Base-by-base conservation (phyloP, 2,113 vertebrate genomes). In the Boleophthalmus pectinirostris region DNA sequence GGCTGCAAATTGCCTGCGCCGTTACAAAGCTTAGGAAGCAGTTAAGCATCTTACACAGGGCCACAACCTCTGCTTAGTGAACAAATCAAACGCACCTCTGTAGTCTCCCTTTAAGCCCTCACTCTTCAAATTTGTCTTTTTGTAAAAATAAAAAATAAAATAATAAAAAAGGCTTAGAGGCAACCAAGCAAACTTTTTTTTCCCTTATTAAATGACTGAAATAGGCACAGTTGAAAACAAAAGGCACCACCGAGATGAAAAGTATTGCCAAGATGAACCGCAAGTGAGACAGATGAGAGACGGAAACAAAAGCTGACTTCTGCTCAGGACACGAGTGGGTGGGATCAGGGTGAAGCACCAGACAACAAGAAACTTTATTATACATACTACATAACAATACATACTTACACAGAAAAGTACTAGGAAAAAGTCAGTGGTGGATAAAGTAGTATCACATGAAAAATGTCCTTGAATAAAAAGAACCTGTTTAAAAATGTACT, bases 251-350 rank as follows among this genome's bases (percentile, higher is more conserved):
- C 73, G 18, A 68, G 73, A 80, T 79, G 78, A 77, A 72, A 72
- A 43, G 70, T 43, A 12, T 72, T 71, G 81, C 69, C 86, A 84
- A 86, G 78, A 57, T 35, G 67, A 80, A 84, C 79, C 79, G 77
- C 72, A 84, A 85, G 79, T 64, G 72, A 88, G 78, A 83, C 75
- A 72, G 68, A 82, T 3, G 53, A 71, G 66, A 82, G 65, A 68
- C 58, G 69, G 69, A 85, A 70, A 87, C 84, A 86, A 83, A 85
- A 81, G 69, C 90, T 78, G 87, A 87, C 80, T 91, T 82, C 76
- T 86, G 77, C 75, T 81, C 65, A 43, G 86, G 83, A 84, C 82
- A 72, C 33, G 46, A 87, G 87, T 85, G 88, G 90, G 92, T 88
- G 84, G 86, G 82, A 77, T 77, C 2, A 49, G 79, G 81, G 83